A percentile compares a stretch with the other conserved stretches of the same genome.
Evolutionary conservation across 2,797 vertebrate species (phyloP).

Genomic region (Xiphorhynchus erythropygius): DNA sequence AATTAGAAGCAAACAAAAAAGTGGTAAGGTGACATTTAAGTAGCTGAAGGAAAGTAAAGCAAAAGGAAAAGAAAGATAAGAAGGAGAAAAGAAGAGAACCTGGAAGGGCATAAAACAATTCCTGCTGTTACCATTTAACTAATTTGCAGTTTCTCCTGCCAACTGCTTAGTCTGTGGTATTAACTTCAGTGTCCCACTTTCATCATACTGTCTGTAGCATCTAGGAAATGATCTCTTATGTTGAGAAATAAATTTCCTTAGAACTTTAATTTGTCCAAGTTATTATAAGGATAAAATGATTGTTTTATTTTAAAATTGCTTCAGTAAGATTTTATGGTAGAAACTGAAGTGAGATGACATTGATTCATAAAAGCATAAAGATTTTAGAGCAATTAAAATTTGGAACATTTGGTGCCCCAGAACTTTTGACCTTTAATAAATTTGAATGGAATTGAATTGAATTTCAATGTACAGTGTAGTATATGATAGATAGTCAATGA

Average conservation of each 20-base stretch:
- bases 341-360: neutral
- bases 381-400: conserved; percentile 2
- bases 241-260: neutral
- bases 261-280: neutral
- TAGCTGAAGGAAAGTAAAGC: neutral
- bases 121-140: neutral
- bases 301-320: neutral
- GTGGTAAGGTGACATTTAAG: neutral
- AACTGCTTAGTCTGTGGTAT: neutral
- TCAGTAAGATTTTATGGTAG: neutral
- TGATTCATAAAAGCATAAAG: neutral
- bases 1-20: neutral
- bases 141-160: neutral
- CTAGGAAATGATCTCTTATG: neutral
- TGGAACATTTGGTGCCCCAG: neutral
- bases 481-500: neutral
- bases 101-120: neutral
- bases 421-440: conserved; percentile 1
- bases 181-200: neutral
- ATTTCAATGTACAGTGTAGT: neutral
- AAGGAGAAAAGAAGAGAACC: neutral
- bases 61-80: neutral
- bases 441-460: neutral
- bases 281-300: neutral
- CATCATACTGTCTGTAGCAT: neutral